These are phyloP conservation scores for Abrostola tripartita DNA, from an alignment of 2,888 invertebrate species.

Conservation along the genomic window DNA sequence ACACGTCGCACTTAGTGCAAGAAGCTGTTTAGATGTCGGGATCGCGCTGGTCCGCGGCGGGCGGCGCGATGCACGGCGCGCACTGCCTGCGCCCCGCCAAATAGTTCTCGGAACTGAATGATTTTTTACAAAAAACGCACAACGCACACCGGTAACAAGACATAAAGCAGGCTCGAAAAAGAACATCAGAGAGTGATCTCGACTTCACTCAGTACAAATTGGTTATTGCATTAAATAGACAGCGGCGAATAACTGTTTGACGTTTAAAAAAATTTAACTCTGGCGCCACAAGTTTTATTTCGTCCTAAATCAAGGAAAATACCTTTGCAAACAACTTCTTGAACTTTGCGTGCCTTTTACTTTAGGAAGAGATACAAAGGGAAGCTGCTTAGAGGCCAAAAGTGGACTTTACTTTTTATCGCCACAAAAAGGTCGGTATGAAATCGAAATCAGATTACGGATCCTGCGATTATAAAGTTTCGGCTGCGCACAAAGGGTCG, in stretches of 20 bases:
- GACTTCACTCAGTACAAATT: constrained; percentile 37
- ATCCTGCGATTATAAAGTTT: constrained; percentile 82
- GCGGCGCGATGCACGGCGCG: constrained; percentile 50
- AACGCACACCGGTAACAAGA: constrained; percentile 49
- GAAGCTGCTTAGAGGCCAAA: constrained; percentile 66
- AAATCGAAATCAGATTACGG: constrained; percentile 83
- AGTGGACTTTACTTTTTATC: constrained; percentile 77
- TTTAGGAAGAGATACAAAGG: constrained; percentile 68
- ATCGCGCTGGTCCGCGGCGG: constrained; percentile 42
- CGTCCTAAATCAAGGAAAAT: constrained; percentile 58
- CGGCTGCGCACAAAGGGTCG: constrained; percentile 68
- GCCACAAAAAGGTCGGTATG: constrained; percentile 79
- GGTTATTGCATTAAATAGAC: constrained; percentile 48
- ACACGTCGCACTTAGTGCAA: constrained; percentile 67
- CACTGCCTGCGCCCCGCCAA: constrained; percentile 52
- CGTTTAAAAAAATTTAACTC: constrained; percentile 50
- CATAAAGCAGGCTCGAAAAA: constrained; percentile 56
- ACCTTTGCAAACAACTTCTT: constrained; percentile 64
- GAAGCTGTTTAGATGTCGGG: constrained; percentile 57
- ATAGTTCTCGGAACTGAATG: constrained; percentile 66
- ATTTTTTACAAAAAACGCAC: constrained; percentile 67
- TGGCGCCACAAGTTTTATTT: constrained; percentile 63
- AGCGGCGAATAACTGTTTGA: constrained; percentile 42
- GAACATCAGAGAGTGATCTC: constrained; percentile 51
- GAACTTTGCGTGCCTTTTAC: constrained; percentile 69